Conservation (phyloP, 2,113 vertebrate genomes). For the Pseudorhombus dupliciocellatus region DNA sequence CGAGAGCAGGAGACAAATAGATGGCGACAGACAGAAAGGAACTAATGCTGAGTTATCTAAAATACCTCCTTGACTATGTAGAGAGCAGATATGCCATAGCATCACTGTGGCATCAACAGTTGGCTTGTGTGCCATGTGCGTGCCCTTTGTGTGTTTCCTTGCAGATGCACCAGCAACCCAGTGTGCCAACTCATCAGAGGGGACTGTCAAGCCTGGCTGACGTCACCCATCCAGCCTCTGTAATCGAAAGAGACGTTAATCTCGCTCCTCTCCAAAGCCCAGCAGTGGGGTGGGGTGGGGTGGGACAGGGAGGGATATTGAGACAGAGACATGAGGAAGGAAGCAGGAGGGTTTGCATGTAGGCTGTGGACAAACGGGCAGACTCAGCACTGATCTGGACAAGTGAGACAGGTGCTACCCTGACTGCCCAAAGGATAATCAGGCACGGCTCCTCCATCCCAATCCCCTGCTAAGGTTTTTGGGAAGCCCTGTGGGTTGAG, state of each 20-base stretch:
- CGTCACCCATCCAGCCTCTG: slow-evolving; percentile 72
- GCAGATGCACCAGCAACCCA: slow-evolving; percentile 50
- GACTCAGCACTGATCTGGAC: slow-evolving; percentile 14
- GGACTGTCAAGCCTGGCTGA: slow-evolving; percentile 66
- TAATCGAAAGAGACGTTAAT: slow-evolving; percentile 85
- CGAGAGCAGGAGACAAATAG: slow-evolving; percentile 1
- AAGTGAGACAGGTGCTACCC: slow-evolving; percentile 19
- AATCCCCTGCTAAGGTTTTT: slow-evolving; percentile 22
- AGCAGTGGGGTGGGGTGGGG: slow-evolving; percentile 41
- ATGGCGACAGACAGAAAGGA: background rate
- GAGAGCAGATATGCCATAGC: background rate
- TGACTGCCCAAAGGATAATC: slow-evolving; percentile 5
- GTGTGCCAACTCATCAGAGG: slow-evolving; percentile 65
- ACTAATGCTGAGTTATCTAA: background rate
- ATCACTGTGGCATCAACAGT: slow-evolving; percentile 5
- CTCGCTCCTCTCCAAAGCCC: slow-evolving; percentile 79
- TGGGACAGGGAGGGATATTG: slow-evolving; percentile 45
- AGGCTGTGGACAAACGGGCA: slow-evolving; percentile 19
- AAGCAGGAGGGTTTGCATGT: slow-evolving; percentile 38
- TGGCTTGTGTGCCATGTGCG: slow-evolving; percentile 4
- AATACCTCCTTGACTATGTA: slow-evolving; percentile 2
- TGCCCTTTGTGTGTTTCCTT: slow-evolving; percentile 31
- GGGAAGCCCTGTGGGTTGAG: slow-evolving; percentile 16
- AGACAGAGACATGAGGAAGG: slow-evolving; percentile 49
- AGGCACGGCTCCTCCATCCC: slow-evolving; percentile 2